Base-by-base conservation (phyloP, 2,797 vertebrate species). In the Sebastes miniatus region DNA sequence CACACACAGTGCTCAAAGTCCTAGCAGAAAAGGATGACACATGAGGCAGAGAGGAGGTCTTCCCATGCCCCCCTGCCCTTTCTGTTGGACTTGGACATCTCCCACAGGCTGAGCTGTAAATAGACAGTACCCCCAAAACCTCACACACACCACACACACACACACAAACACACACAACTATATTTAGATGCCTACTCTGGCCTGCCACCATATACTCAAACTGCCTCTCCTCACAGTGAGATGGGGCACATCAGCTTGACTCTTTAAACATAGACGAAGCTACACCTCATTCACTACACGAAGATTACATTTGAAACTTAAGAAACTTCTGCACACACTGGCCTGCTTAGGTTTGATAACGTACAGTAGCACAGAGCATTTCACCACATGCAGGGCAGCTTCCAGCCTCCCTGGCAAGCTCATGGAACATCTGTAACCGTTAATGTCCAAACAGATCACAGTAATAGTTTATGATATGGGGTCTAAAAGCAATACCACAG, bases 51-150 rank as follows among this genome's bases (percentile, higher is more conserved):
- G 84, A 84, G 88, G 84, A 91, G 91, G 91, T 91, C 93, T 96
- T 96, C 96, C 95, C 96, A 96, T 95, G 95, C 90, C 90, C 93
- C 80, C 63, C 56, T 91, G 92, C 92, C 95, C 95, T 96, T 91
- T 94, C 82, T 80, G 90, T 88, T 88, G 82, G 83, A 90, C 79
- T 89, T 90, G 90, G 92, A 93, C 91, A 92, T 95, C 93, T 96
- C 95, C 94, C 96, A 95, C 92, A 95, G 92, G 90, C 92, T 83
- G 73, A 73, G 92, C 94, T 93, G 85, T 92, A 96, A 96, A 96
- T 96, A 96, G 92, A 93, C 78, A 82, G 88, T 84, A 91, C 91
- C 93, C 90, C 91, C 87, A 74, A 87, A 91, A 87, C 83, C 80
- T 16, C 67, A 20, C 74, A 85, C 81, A 84, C 73, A 81, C 69